These are phyloP conservation scores for Gymnopithys bicolor DNA, from an alignment of 2,797 vertebrate genomes.

Conservation along the genomic window DNA sequence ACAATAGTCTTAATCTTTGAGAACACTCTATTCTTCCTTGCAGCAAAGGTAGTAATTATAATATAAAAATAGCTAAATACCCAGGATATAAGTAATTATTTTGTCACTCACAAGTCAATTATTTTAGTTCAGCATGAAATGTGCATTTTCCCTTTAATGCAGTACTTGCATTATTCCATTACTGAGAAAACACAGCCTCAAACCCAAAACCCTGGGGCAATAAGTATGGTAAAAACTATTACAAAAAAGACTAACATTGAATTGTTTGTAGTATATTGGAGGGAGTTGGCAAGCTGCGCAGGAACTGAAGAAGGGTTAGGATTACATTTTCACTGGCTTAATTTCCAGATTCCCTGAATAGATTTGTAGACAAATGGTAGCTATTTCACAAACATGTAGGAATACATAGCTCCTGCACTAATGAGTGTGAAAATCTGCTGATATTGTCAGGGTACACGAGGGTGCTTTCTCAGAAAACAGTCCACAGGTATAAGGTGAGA, in stretches of 20 bases:
- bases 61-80: constrained; percentile 73
- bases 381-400: not conserved
- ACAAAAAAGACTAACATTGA: not conserved
- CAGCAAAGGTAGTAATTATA: constrained; percentile 67
- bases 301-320: not conserved
- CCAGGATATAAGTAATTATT: constrained; percentile 63
- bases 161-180: not conserved
- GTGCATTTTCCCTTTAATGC: not conserved
- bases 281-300: not conserved
- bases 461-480: not conserved
- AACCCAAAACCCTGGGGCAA: not conserved
- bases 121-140: constrained; percentile 54
- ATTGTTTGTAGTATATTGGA: not conserved
- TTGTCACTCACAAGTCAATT: constrained; percentile 74
- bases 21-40: constrained; percentile 67
- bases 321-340: not conserved
- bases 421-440: not conserved
- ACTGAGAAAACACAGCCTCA: not conserved
- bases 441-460: not conserved
- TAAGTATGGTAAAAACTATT: not conserved
- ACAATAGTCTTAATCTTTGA: constrained; percentile 59
- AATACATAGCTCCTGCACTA: not conserved
- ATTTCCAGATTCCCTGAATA: not conserved
- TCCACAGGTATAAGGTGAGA: not conserved
- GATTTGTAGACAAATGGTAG: not conserved